phyloP scores from a whole-genome alignment of 2,113 vertebrate species.

The Cyprinodon variegatus region DNA sequence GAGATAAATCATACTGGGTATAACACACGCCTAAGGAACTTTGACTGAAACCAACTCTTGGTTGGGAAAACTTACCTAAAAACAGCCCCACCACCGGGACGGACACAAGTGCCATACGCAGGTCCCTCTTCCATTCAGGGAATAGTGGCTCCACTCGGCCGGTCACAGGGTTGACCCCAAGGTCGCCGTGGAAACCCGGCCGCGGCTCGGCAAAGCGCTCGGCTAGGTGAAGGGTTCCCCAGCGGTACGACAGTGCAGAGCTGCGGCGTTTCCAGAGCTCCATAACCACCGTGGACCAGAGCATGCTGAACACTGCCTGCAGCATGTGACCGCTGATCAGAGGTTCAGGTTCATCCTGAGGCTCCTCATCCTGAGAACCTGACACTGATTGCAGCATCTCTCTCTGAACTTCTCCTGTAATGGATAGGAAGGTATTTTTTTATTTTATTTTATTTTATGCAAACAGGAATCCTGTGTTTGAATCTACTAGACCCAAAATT shows the following conservation, averaged over 20 bases:
- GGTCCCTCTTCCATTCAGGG: conserved; percentile 76
- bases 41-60: not conserved
- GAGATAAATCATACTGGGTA: not conserved
- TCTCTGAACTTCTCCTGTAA: conserved; percentile 55
- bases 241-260: conserved; percentile 75
- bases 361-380: not conserved
- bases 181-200: conserved; percentile 75
- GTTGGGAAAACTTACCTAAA: conserved; percentile 53
- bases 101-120: conserved; percentile 77
- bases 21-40: not conserved
- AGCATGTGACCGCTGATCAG: conserved; percentile 75
- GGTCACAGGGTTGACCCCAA: conserved; percentile 80
- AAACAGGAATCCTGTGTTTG: not conserved
- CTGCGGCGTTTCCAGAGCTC: conserved; percentile 85
- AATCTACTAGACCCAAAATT: not conserved
- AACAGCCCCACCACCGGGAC: conserved; percentile 80
- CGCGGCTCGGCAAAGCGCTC: conserved; percentile 81
- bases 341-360: conserved; percentile 37
- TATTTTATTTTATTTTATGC: not conserved
- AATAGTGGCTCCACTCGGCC: conserved; percentile 80
- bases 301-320: conserved; percentile 82
- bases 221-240: conserved; percentile 77
- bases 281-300: conserved; percentile 84
- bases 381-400: conserved; percentile 55
- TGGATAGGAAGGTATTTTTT: not conserved